These are phyloP conservation scores for Papilio elwesi DNA, from an alignment of 2,888 invertebrate genomes.

Conservation along the genomic window DNA sequence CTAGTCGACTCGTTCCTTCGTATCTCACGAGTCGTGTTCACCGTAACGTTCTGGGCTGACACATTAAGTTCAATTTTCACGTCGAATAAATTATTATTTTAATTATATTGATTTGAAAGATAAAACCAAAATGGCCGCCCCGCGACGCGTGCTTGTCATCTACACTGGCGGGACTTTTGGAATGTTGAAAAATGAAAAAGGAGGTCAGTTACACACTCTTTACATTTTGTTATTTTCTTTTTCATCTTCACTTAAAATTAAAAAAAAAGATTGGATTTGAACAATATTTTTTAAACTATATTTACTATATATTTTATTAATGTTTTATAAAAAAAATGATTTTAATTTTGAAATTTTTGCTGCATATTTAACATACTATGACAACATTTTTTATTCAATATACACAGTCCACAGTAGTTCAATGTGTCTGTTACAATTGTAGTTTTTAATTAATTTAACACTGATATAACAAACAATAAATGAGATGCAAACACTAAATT, in stretches of 20 bases:
- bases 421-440: no score
- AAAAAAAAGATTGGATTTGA: no score
- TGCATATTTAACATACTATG: no score
- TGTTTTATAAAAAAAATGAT: no score
- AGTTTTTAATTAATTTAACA: no score
- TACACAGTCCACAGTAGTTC: no score
- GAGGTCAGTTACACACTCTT: constrained; percentile 83
- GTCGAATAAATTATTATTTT: not conserved
- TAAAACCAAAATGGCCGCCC: constrained; percentile 57
- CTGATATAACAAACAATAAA: no score
- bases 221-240: constrained; percentile 44
- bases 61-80: not conserved
- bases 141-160: constrained; percentile 76
- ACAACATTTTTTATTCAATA: no score
- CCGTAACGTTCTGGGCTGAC: not conserved
- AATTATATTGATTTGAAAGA: not conserved
- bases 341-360: no score
- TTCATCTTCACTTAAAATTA: not conserved
- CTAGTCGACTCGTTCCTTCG: constrained; percentile 7
- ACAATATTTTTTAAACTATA: no score
- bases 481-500: no score
- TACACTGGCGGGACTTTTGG: constrained; percentile 99
- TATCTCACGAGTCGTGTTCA: constrained; percentile 5
- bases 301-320: no score
- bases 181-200: constrained; percentile 92